phyloP scores from a whole-genome alignment of 2,113 vertebrate species.

The Xenopus laevis region DNA sequence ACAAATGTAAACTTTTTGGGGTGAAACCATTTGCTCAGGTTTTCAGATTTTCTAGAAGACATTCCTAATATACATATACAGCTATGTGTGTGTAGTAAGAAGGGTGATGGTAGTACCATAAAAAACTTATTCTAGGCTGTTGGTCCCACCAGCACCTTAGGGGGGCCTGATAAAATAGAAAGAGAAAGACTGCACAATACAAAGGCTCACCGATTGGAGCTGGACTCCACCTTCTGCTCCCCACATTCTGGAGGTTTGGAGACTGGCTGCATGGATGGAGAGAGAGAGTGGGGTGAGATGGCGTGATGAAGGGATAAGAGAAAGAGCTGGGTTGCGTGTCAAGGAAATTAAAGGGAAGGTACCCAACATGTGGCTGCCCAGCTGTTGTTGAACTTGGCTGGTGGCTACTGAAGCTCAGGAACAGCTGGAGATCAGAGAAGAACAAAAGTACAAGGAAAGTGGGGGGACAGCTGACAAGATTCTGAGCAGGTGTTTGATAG shows the following conservation, averaged over 20 bases:
- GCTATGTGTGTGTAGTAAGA: too few relatives aligned
- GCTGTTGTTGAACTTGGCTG: not conserved
- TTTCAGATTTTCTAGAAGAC: too few relatives aligned
- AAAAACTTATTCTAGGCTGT: too few relatives aligned
- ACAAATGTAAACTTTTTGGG: too few relatives aligned
- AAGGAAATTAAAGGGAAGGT: not conserved
- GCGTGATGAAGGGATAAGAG: not conserved
- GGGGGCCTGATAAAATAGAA: too few relatives aligned
- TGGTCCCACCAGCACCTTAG: too few relatives aligned
- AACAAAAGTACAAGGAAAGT: not conserved
- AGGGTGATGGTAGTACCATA: too few relatives aligned
- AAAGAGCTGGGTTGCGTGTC: not conserved
- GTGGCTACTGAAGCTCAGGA: not conserved
- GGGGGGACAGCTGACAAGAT: not conserved
- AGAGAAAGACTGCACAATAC: not conserved
- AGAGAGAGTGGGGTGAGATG: slow-evolving; percentile 9
- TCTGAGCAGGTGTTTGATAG: not conserved
- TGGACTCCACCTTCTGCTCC: slow-evolving; percentile 18
- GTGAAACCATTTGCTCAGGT: too few relatives aligned
- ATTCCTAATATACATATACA: too few relatives aligned
- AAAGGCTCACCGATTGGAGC: slow-evolving; percentile 60
- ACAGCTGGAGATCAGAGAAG: not conserved
- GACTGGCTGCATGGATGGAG: slow-evolving; percentile 50
- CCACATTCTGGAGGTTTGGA: slow-evolving; percentile 53
- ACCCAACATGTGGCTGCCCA: not conserved